Percentiles rank a stretch among this genome's conserved stretches.
Conservation (phyloP, 2,113 vertebrate genomes). For the Mus pahari region DNA sequence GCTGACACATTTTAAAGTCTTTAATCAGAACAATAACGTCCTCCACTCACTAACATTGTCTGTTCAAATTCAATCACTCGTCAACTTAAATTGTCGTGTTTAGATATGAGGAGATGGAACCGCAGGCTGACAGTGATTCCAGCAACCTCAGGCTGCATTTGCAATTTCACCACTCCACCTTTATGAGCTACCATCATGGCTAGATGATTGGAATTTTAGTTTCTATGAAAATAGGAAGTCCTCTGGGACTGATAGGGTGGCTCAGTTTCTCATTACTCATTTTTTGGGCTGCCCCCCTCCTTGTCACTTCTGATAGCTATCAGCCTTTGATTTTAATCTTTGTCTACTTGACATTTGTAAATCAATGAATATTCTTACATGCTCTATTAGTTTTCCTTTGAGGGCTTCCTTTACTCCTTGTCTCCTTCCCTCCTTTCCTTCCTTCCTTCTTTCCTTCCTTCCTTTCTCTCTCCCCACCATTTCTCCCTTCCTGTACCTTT, state of each 20-base stretch:
- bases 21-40: background rate
- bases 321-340: background rate
- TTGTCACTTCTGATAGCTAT: background rate
- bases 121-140: background rate
- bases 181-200: conserved; percentile 11
- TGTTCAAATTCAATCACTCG: background rate
- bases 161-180: background rate
- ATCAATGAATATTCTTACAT: background rate
- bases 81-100: conserved; percentile 31
- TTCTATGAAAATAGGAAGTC: background rate
- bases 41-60: background rate
- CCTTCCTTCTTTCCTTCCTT: rapidly evolving
- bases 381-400: background rate
- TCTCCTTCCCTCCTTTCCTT: rapidly evolving
- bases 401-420: rapidly evolving
- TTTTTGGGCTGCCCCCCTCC: background rate
- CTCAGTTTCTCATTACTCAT: background rate
- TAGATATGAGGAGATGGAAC: conserved; percentile 41
- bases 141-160: background rate
- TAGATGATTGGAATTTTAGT: conserved; percentile 17
- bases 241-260: background rate
- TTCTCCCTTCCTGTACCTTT: rapidly evolving
- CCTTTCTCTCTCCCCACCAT: rapidly evolving
- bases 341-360: background rate
- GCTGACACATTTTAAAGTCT: background rate